These are phyloP conservation scores for Calliopum simillimum DNA, from an alignment of 2,888 invertebrate genomes.

Conservation along the genomic window DNA sequence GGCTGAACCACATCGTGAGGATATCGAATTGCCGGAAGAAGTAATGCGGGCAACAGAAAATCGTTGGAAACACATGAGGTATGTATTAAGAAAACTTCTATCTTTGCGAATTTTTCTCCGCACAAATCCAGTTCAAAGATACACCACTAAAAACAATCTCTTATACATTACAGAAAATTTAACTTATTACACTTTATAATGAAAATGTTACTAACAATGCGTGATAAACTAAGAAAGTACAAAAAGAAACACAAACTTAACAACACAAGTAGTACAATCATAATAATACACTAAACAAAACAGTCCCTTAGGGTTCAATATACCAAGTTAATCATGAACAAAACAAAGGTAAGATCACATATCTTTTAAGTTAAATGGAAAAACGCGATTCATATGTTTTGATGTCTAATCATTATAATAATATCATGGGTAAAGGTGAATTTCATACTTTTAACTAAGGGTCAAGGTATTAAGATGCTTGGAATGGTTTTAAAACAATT, in stretches of 20 bases:
- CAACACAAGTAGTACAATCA: constrained; percentile 23
- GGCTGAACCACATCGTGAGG: constrained; percentile 62
- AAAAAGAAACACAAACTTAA: constrained; percentile 45
- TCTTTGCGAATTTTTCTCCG: constrained; percentile 5
- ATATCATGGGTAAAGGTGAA: too few species aligned
- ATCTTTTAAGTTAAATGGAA: background rate
- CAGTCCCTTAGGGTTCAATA: constrained; percentile 2
- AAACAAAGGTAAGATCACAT: constrained; percentile 40
- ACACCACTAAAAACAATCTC: constrained; percentile 6
- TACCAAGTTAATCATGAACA: constrained; percentile 37
- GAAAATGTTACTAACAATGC: constrained; percentile 62
- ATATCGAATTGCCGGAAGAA: constrained; percentile 64
- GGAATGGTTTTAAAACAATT: too few species aligned
- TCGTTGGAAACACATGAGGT: constrained; percentile 68
- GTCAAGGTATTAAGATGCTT: too few species aligned
- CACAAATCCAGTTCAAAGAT: constrained; percentile 23
- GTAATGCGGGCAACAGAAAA: constrained; percentile 58
- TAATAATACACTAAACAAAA: constrained; percentile 25
- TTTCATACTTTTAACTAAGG: too few species aligned
- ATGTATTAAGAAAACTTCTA: constrained; percentile 57
- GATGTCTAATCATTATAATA: too few species aligned
- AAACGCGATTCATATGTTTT: too few species aligned
- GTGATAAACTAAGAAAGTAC: constrained; percentile 44
- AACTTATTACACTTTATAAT: constrained; percentile 55
- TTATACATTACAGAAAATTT: constrained; percentile 56